These are phyloP conservation scores for Petrocephalus microphthalmus DNA, from an alignment of 2,113 vertebrate genomes.

Conservation along the genomic window DNA sequence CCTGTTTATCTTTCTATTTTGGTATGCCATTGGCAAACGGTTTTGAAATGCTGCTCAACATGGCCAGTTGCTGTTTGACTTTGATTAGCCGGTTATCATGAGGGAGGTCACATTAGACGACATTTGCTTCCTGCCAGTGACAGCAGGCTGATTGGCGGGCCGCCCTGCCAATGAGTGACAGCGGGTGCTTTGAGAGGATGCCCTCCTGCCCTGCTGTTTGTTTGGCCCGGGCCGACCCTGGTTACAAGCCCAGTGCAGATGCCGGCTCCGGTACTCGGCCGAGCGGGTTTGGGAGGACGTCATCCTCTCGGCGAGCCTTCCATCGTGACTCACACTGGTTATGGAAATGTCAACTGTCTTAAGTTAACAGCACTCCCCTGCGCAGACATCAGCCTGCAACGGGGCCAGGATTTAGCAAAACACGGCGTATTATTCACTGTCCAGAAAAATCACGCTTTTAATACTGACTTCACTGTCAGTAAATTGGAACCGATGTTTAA, in stretches of 20 bases:
- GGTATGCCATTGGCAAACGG: not conserved
- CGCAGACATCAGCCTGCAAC: not conserved
- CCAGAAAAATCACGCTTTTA: slow-evolving; percentile 3
- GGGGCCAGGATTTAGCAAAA: not conserved
- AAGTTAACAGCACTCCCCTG: slow-evolving; percentile 8
- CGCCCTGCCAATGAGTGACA: slow-evolving; percentile 1
- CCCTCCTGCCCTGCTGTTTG: slow-evolving; percentile 12
- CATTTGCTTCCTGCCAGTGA: slow-evolving; percentile 22
- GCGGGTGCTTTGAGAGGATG: not conserved
- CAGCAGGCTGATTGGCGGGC: slow-evolving; percentile 18
- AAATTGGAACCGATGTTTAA: not conserved
- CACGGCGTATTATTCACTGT: not conserved
- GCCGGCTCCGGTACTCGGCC: not conserved
- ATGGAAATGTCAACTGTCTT: slow-evolving; percentile 8
- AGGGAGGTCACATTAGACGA: slow-evolving; percentile 24
- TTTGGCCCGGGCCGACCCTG: slow-evolving; percentile 7
- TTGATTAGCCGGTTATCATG: slow-evolving; percentile 22
- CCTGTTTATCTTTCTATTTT: slow-evolving; percentile 1
- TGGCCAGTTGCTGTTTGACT: slow-evolving; percentile 17
- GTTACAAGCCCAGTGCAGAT: slow-evolving; percentile 11
- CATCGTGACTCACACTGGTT: not conserved
- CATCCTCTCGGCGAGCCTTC: not conserved
- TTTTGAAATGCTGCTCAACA: not conserved
- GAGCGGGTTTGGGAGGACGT: not conserved
- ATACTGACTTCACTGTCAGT: slow-evolving; percentile 6